Base-by-base conservation (phyloP, 1,140 invertebrate genomes). In the Argopecten irradians region DNA sequence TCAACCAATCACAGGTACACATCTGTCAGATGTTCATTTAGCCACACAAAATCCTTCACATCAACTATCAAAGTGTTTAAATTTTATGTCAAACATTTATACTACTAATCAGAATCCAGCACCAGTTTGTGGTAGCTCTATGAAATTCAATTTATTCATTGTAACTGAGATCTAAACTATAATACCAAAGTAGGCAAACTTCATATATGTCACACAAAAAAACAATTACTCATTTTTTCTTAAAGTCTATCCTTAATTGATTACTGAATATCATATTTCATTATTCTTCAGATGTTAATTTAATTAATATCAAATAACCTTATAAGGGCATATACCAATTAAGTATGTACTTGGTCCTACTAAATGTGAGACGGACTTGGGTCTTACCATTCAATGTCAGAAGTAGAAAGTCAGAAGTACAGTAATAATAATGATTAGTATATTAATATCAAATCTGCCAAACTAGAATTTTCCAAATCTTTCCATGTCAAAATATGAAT, bases 11-110 rank as follows among this genome's bases (percentile, higher is more conserved):
- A n/a, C 5, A 28, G 55, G n/a, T 28, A 71, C n/a, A 71, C 55
- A 71, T 71, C 55, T 71, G 55, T 71, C 55, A 71, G 55, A 7
- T 71, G n/a, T 71, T 71, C 55, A 71, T 71, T 71, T 71, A 71
- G 5, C 55, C 22, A 71, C n/a, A 46, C n/a, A 71, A 71, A 71
- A 71, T 71, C 2, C 55, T 71, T 28, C 55, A 71, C 28, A 71
- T 28, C 55, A 71, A 71, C 14, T 71, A 71, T 16, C 2, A 71
- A 28, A 71, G 5, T 71, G n/a, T 71, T 3, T 0, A 28, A 19
- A n/a, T 71, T 71, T 71, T 71, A 8, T 71, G 1, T n/a, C n/a
- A n/a, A n/a, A n/a, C 5, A 28, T 5, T n/a, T n/a, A 71, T 19
- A 11, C 22, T 55, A 19, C 16, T 8, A 55, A 22, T 8, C 8